These are phyloP conservation scores for Danaus plexippus DNA, from an alignment of 1,140 invertebrate species.

Conservation along the genomic window DNA sequence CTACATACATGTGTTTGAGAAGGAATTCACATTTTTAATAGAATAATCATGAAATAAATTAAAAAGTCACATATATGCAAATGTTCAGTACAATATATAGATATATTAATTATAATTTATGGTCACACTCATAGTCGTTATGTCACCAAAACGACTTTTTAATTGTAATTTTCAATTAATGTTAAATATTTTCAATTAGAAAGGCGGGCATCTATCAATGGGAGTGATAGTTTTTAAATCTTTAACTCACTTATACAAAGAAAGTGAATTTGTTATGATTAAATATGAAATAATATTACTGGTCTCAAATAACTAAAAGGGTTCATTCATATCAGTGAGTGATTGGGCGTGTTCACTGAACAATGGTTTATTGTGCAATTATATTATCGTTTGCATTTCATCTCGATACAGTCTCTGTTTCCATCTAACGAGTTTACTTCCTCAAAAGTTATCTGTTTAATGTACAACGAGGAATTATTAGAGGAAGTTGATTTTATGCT, in stretches of 20 bases:
- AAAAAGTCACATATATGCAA: too few relatives aligned
- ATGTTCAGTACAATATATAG: too few relatives aligned
- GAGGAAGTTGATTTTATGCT: slow-evolving; percentile 8
- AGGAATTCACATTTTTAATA: too few relatives aligned
- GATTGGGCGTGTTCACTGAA: slow-evolving; percentile 41
- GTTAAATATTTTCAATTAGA: slow-evolving; percentile 37
- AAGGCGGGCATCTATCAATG: too few relatives aligned
- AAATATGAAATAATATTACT: too few relatives aligned
- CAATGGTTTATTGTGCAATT: slow-evolving; percentile 65
- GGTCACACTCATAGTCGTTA: too few relatives aligned
- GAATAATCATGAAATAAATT: too few relatives aligned
- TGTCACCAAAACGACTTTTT: too few relatives aligned
- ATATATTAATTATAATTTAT: too few relatives aligned
- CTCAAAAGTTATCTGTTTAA: slow-evolving; percentile 17
- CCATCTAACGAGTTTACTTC: slow-evolving; percentile 21
- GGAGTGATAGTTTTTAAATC: too few relatives aligned
- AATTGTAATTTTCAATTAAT: neutral
- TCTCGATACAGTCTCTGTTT: slow-evolving; percentile 27
- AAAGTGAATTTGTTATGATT: too few relatives aligned
- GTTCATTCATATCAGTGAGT: slow-evolving; percentile 46
- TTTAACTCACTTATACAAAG: too few relatives aligned
- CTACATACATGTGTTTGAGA: neutral
- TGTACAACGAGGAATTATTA: slow-evolving; percentile 15
- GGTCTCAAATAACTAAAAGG: slow-evolving; percentile 11
- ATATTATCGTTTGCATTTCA: slow-evolving; percentile 58